These are phyloP conservation scores for Lycodopsis pacificus DNA, from an alignment of 2,797 vertebrate species.

Conservation along the genomic window DNA sequence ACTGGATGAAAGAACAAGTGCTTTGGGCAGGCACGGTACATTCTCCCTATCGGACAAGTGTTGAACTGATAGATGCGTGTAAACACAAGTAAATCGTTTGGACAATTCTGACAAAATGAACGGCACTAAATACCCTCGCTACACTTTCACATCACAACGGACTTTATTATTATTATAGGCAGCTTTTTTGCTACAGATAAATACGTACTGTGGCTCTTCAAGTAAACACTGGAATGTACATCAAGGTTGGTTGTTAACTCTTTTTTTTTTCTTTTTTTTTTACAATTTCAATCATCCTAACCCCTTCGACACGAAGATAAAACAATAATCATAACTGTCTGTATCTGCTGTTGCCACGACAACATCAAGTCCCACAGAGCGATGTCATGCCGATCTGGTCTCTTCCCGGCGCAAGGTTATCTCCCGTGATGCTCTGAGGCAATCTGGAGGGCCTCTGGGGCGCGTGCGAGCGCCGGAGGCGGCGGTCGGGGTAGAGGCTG, in stretches of 20 bases:
- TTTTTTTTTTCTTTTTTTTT: constrained; percentile 51
- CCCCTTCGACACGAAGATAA: constrained; percentile 66
- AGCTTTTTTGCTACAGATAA: constrained; percentile 81
- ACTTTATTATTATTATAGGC: constrained; percentile 82
- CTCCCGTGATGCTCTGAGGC: constrained; percentile 63
- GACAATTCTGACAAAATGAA: constrained; percentile 73
- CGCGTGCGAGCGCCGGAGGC: constrained; percentile 93
- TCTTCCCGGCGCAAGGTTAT: constrained; percentile 48
- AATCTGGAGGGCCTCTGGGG: constrained; percentile 66
- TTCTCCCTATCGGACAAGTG: constrained; percentile 66
- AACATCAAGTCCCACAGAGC: constrained; percentile 81
- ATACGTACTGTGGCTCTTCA: constrained; percentile 81
- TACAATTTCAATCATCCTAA: constrained; percentile 69
- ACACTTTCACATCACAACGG: constrained; percentile 81
- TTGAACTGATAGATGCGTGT: constrained; percentile 72
- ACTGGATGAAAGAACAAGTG: constrained; percentile 79
- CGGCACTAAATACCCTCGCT: constrained; percentile 47
- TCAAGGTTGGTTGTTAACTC: constrained; percentile 66
- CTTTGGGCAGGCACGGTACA: constrained; percentile 64
- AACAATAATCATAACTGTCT: constrained; percentile 71
- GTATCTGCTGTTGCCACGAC: constrained; percentile 68
- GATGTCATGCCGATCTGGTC: constrained; percentile 73
- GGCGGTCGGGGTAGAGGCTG: constrained; percentile 97
- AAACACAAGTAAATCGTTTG: constrained; percentile 66
- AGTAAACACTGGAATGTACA: constrained; percentile 85